Evolutionary conservation across 1,140 invertebrate genomes (phyloP).

Genomic region (Steinernema khuongi): DNA sequence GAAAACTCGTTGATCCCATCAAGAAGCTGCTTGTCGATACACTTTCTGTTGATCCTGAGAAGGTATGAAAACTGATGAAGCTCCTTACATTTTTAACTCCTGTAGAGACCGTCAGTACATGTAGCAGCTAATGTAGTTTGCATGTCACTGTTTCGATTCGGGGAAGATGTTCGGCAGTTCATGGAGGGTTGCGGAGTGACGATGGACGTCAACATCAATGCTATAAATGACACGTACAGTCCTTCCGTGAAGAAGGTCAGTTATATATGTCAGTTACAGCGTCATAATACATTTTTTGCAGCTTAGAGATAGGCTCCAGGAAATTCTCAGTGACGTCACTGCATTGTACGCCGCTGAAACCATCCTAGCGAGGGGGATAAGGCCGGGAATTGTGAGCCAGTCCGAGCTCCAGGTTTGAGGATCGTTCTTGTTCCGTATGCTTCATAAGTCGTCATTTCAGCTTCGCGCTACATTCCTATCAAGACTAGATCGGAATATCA

Average conservation of each 20-base stretch:
- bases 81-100: not conserved
- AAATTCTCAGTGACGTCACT: slow-evolving; percentile 26
- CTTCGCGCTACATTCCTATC: slow-evolving; percentile 45
- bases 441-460: slow-evolving; percentile 26
- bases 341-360: slow-evolving; percentile 43
- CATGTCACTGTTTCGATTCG: not conserved
- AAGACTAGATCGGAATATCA: slow-evolving; percentile 24
- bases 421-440: not conserved
- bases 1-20: slow-evolving; percentile 19
- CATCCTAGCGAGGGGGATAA: slow-evolving; percentile 30
- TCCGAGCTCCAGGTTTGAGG: slow-evolving; percentile 42
- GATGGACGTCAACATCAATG: slow-evolving; percentile 27
- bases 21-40: slow-evolving; percentile 23
- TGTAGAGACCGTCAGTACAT: not conserved
- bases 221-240: slow-evolving; percentile 21
- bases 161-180: slow-evolving; percentile 22
- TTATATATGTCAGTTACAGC: not conserved
- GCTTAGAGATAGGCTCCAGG: slow-evolving; percentile 26
- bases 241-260: slow-evolving; percentile 25
- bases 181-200: slow-evolving; percentile 25
- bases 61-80: slow-evolving; percentile 19
- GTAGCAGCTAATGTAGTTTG: not conserved
- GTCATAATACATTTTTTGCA: slow-evolving; percentile 25
- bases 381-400: slow-evolving; percentile 25
- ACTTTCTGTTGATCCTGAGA: slow-evolving; percentile 26